Percentiles rank a stretch among this genome's conserved stretches.
Evolutionary conservation across 2,797 vertebrate species (phyloP).

Genomic region (Sphaeramia orbicularis): DNA sequence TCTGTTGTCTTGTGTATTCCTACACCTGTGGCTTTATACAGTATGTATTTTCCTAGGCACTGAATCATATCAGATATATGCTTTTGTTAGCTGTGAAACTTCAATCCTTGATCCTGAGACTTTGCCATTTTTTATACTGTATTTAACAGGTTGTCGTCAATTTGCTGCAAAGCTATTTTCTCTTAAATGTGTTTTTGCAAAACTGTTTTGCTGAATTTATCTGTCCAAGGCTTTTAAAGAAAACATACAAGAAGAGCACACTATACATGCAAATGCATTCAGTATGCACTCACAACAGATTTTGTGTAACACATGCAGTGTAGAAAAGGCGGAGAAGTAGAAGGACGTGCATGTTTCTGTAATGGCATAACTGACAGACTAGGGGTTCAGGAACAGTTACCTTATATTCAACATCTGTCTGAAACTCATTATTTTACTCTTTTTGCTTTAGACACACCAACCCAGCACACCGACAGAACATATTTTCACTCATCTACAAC

Average conservation of each 20-base stretch:
- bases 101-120: neutral
- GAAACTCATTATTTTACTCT: too few species aligned
- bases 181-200: neutral
- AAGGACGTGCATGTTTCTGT: neutral
- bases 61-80: conserved; percentile 13
- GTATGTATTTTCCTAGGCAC: conserved; percentile 17
- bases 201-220: neutral
- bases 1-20: conserved; percentile 43
- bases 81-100: conserved; percentile 7
- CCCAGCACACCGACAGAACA: too few species aligned
- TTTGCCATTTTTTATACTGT: neutral
- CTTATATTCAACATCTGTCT: too few species aligned
- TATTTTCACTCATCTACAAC: too few species aligned
- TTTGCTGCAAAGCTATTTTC: neutral
- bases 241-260: conserved; percentile 7
- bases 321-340: neutral
- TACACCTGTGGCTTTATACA: conserved; percentile 16
- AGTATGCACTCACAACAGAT: conserved; percentile 1
- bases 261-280: conserved; percentile 19
- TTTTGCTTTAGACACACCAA: too few species aligned
- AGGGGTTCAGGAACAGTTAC: neutral
- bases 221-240: neutral
- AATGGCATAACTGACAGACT: neutral
- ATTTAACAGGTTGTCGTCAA: conserved; percentile 8
- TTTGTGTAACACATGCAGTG: neutral